Evolutionary conservation across 2,113 vertebrate species (phyloP), one percentile per base, ranked within the genome.

Genomic region (Eonycteris spelaea): DNA sequence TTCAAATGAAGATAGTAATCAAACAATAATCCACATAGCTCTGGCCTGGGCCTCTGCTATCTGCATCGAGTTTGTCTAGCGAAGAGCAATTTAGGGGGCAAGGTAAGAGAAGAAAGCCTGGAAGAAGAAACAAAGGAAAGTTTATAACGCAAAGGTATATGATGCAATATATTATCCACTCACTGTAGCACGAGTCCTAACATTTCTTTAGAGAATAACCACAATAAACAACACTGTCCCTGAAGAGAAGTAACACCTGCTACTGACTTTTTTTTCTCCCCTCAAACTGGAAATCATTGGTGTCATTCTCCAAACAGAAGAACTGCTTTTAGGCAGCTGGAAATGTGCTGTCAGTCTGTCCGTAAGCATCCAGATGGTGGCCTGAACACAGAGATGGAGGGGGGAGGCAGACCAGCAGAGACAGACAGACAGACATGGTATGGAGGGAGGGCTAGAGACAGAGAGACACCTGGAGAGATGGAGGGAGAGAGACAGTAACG

Each of bases 331-430:
- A 71, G 74, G 70, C 95, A 96, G 93, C 95, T 97, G 91, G 78
- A 35, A 93, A 96, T 97, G 91, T 97, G 97, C 71, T 95, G 83
- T 84, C 97, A 95, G 96, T 94, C 93, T 97, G 97, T 61, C 82
- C 7, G 0, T 5, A 28, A 63, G 86, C 30, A 68, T 38, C 57
- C 96, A 93, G 95, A 93, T 95, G 96, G 73, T 40, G 75, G 94
- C 45, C 73, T 35, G 78, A 53, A 51, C 40, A 19, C n/a, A 28
- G 85, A n/a, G 35, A 78, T 6, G n/a, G 48, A 40, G 22, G 28
- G 53, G 65, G 80, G 45, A 77, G 26, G 40, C 40, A 63, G 65
- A 80, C 3, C 43, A 30, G 71, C 38, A 85, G 22, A 51, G 61
- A 73, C 30, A 59, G 86, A n/a, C 18, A 24, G 86, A n/a, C 18